Evolutionary conservation across 2,888 invertebrate species (phyloP).

Genomic region (Scaptomyza reducta): DNA sequence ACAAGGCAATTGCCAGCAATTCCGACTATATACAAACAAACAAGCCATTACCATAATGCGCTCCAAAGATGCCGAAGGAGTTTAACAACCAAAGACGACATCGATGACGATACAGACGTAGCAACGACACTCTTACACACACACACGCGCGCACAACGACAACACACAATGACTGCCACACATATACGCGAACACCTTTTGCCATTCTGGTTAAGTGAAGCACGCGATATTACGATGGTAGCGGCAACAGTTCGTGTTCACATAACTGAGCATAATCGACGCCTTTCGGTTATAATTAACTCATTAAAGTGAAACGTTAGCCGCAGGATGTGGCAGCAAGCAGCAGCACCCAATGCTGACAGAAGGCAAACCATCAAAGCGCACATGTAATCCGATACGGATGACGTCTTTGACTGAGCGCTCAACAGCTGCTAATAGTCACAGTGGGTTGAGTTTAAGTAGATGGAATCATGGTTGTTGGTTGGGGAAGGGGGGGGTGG

Average conservation of each 20-base stretch:
- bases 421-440: conserved; percentile 62
- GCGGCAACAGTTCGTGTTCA: conserved; percentile 77
- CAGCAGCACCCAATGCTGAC: conserved; percentile 39
- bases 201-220: conserved; percentile 71
- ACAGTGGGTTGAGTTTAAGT: conserved; percentile 22
- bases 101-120: conserved; percentile 47
- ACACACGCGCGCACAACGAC: neutral
- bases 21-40: conserved; percentile 66
- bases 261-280: conserved; percentile 80
- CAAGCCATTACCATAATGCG: conserved; percentile 76
- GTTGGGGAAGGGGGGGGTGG: neutral
- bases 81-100: conserved; percentile 48
- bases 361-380: conserved; percentile 64
- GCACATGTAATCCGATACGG: conserved; percentile 55
- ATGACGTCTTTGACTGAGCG: neutral
- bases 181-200: conserved; percentile 36
- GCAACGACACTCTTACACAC: conserved; percentile 9
- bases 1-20: conserved; percentile 35
- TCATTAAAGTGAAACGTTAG: conserved; percentile 79
- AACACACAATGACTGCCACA: conserved; percentile 1
- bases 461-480: neutral
- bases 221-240: conserved; percentile 61
- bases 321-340: conserved; percentile 71
- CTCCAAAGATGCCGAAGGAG: conserved; percentile 65
- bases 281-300: conserved; percentile 80